Evolutionary conservation across 1,140 invertebrate genomes (phyloP).

Genomic region (Cydia strobilella): DNA sequence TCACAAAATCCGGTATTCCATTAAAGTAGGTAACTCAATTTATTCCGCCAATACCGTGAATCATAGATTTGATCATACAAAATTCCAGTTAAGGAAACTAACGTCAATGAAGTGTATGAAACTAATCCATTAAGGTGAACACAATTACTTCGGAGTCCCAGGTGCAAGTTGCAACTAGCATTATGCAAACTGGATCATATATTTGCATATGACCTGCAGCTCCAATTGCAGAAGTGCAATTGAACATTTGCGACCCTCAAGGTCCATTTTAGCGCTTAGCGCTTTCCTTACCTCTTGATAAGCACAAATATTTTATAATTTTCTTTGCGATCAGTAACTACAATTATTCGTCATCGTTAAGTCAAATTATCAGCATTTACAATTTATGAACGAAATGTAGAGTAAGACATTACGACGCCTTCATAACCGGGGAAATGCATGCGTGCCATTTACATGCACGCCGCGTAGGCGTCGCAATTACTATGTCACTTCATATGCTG

Average conservation of each 20-base stretch:
- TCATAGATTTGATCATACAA: neutral
- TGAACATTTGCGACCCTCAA: neutral
- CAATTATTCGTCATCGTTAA: too few species aligned
- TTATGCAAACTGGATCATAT: slow-evolving; percentile 10
- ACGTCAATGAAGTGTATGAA: neutral
- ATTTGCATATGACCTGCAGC: slow-evolving; percentile 28
- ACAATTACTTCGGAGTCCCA: neutral
- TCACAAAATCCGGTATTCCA: too few species aligned
- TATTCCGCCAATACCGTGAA: neutral
- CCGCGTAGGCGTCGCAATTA: neutral
- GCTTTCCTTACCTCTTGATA: neutral
- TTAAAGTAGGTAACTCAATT: too few species aligned
- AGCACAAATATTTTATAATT: neutral
- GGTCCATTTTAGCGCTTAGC: neutral
- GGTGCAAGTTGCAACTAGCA: slow-evolving; percentile 22
- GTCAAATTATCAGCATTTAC: neutral
- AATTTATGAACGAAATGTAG: neutral
- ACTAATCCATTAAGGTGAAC: neutral
- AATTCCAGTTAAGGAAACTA: too few species aligned
- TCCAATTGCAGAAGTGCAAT: slow-evolving; percentile 23
- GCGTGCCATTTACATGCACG: neutral
- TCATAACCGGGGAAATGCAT: slow-evolving; percentile 1
- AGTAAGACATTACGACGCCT: neutral
- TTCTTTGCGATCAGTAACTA: too few species aligned
- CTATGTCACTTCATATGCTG: slow-evolving; percentile 12